Evolutionary conservation across 2,888 invertebrate species (phyloP), one percentile per base, ranked within the genome.

Genomic region (Noctua janthe): DNA sequence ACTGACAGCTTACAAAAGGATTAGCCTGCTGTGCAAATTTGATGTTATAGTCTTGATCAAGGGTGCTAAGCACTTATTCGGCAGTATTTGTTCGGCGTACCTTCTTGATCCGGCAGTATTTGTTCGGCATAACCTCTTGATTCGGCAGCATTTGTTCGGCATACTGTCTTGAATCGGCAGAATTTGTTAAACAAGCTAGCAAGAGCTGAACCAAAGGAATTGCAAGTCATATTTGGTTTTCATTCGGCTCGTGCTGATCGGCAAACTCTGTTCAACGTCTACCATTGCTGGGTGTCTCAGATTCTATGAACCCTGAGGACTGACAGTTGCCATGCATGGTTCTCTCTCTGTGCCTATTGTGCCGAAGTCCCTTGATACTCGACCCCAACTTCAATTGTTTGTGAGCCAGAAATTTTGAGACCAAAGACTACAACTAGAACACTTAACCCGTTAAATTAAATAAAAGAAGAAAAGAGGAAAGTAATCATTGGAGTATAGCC

Each of bases 401-500:
- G 64, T 35, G 20, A 35, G 20, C 35, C 64, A 10, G 64, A 35
- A 64, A 35, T 20, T 10, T 62, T 62, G 13, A 13, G 13, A 59
- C n/a, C 64, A 35, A 66, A 39, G 20, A 20, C 20, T 20, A 39
- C 10, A 20, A 64, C 59, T 23, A 23, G 10, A 0, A 23, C 4
- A 23, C 8, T 56, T 56, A 56, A 56, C 11, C 23, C 20, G 35
- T 47, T 15, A 3, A 47, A n/a, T n/a, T 8, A 47, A 15, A 47
- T 47, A 69, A 69, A 8, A 69, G n/a, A n/a, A 67, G 8, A 47
- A 13, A 47, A 1, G 2, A 39, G 15, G 17, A 62, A 29, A 35
- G 3, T 17, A 64, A 0, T 69, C 70, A 76, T 69, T 82, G 80
- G 15, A 72, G 8, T 23, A 71, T 11, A 64, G 47, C 49, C 82